Base-by-base conservation (phyloP, 1,140 invertebrate genomes). In the Heliothis virescens region DNA sequence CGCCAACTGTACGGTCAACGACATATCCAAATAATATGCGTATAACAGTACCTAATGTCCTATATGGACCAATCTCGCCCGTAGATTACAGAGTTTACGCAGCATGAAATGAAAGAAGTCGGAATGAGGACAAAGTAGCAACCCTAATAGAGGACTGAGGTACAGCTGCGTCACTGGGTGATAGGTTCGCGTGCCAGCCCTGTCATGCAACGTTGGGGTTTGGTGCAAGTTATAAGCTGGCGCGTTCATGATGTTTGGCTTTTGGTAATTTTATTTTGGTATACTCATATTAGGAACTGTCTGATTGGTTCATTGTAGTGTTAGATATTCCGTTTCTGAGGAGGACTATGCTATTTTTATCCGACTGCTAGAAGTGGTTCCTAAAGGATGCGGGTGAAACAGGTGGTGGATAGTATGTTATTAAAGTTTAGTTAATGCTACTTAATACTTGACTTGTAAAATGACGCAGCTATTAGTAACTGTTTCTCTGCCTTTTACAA, bases 131-230 rank as follows among this genome's bases (percentile, higher is more conserved):
- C 55, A 26, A 60, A n/a, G 55, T 74, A 74, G 48, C 72, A 60
- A 57, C 72, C 72, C 55, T 60, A 48, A 59, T 18, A 60, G 34
- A 60, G 11, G 41, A 26, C 53, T 34, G 60, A 47, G 34, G 41
- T 60, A 48, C 72, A 60, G 72, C 72, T 74, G 72, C 41, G 72
- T 48, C 57, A 60, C 57, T 47, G 72, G 26, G 1, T 57, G 52
- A 73, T 73, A 12, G 26, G 26, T 11, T 60, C 34, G 72, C 57
- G 55, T 74, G 41, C 34, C 57, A 47, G 16, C 26, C 29, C 55
- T 18, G 55, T 60, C 72, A 60, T 59, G 72, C 72, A 60, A 74
- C 72, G 21, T 29, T 59, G 15, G 12, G 29, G 21, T 21, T 1
- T 9, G 50, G 34, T 10, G 53, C 55, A 48, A 59, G 55, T 47